Base-by-base conservation (phyloP, 2,888 invertebrate species). In the Conchocele bisecta region DNA sequence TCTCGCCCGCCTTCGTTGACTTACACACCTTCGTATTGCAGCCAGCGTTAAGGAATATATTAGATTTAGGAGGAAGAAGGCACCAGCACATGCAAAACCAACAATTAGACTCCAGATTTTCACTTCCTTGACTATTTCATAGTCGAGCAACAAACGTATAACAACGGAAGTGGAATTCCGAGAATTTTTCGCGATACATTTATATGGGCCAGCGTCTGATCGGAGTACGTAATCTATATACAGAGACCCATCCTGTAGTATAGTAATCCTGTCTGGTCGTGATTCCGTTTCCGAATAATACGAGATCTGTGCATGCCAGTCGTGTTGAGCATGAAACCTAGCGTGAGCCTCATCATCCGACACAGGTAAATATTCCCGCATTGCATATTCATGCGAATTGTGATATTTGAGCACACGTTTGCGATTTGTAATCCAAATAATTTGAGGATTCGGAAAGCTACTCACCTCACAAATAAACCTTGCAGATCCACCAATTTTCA, bases 161-260 rank as follows among this genome's bases (percentile, higher is more conserved):
- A 94, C 94, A 48, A 94, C 93, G 1, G 96, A 95, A 31, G 93
- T 92, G 90, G 96, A 97, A 59, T 95, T 95, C 77, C 95, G 93
- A 17, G 96, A 94, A 92, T 97, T 97, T 85, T 95, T 94, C 42
- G 96, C 97, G 88, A 95, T 94, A 90, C 98, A 98, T 72, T 94
- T 93, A 92, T 98, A 98, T 11, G 77, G 81, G 2, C 97, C 97
- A 83, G 95, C 95, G 92, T 97, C 97, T 2, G 81, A 79, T n/a
- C 91, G 83, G 11, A 89, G 83, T 11, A 92, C 89, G 87, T 94
- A 94, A 80, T 95, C 93, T 75, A 97, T 94, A 82, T 94, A 93
- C 64, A 97, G 92, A 20, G 95, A 95, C 24, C 97, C 97, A 88
- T 96, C 95, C 28, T 94, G 94, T 50, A 95, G 92, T 37, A 96